phyloP scores from a whole-genome alignment of 2,797 vertebrate species.

The Cyclura pinguis region DNA sequence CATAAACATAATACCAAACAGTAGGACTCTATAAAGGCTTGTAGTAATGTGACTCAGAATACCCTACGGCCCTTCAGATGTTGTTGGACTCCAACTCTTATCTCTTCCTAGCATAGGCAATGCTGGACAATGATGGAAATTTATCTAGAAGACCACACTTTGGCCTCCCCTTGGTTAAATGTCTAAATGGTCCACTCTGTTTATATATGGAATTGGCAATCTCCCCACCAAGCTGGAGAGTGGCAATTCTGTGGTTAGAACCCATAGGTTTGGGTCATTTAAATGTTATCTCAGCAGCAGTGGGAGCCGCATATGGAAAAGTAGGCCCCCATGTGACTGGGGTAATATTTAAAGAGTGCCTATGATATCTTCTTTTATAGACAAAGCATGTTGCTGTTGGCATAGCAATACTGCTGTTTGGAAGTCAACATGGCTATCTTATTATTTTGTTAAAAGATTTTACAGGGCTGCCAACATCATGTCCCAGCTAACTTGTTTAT shows the following conservation, averaged over 20 bases:
- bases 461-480: constrained; percentile 55
- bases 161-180: neutral
- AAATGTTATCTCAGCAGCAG: neutral
- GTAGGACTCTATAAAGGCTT: neutral
- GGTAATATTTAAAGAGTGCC: constrained; percentile 9
- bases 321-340: neutral
- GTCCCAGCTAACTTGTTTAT: constrained; percentile 57
- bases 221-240: neutral
- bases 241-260: neutral
- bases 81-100: neutral
- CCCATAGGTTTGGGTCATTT: neutral
- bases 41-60: neutral
- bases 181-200: neutral
- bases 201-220: neutral
- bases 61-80: neutral
- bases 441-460: constrained; percentile 67
- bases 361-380: constrained; percentile 57
- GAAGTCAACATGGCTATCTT: constrained; percentile 60
- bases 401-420: constrained; percentile 60
- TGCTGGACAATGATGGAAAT: no score
- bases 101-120: no score
- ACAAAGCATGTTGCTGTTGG: constrained; percentile 60
- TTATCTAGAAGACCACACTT: neutral
- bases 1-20: no score
- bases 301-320: neutral